Evolutionary conservation across 2,113 vertebrate species (phyloP), one percentile per base, ranked within the genome.

Genomic region (Pyxicephalus adspersus): DNA sequence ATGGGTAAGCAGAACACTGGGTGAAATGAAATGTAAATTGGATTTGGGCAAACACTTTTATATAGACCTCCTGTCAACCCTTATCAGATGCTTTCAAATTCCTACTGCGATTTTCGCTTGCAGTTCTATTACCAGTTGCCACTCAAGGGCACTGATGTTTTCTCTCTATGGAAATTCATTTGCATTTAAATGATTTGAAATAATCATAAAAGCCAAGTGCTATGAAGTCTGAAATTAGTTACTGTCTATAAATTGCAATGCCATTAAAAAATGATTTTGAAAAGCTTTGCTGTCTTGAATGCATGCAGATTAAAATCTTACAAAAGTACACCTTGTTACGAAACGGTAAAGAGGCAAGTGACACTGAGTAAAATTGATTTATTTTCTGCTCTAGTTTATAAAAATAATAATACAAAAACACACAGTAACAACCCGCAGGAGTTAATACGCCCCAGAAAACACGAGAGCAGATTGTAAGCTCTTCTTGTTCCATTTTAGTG

Each of bases 191-290:
- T 95, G 91, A 95, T 94, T 94, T 92, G 90, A 93, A 94, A 94
- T 94, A 92, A 94, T 93, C 94, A 94, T 94, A 93, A 94, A 94
- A 94, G 91, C 92, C 91, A 93, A 93, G 92, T 93, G 93, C 93
- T 95, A 94, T 95, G 94, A 94, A 94, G 93, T 94, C 92, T 95
- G 93, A 95, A 95, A 95, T 94, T 94, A 94, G 92, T 95, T 94
- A 94, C 93, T 94, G 92, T 94, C 94, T 94, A 94, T 92, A 94
- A 94, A 94, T 94, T 93, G 92, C 77, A 45, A 91, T 89, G 89
- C 89, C 91, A 94, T 94, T 94, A 94, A 94, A 92, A 94, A 90
- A 94, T 92, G 91, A 92, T 94, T 93, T 92, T 91, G 88, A 90
- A 93, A 91, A 93, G 90, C 89, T 91, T 91, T 90, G 89, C 90